Base-by-base conservation (phyloP, 1,140 invertebrate genomes). In the Rhopalosiphum maidis region DNA sequence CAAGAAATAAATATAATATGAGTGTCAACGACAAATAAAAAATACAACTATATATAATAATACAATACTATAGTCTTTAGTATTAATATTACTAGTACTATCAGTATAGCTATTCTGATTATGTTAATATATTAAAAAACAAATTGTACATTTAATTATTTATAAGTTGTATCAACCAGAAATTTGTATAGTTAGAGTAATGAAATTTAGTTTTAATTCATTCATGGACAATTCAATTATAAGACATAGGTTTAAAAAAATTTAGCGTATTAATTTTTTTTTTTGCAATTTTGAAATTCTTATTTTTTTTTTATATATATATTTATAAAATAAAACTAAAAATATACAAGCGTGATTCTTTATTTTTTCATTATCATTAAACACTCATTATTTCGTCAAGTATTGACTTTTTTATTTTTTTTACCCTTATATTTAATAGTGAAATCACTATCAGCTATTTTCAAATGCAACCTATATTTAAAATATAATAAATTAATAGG, bases 191-290 rank as follows among this genome's bases (percentile, higher is more conserved):
- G 60, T 15, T 35, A 77, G 4, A 35, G 60, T 77, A 77, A 77
- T 77, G 30, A 77, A n/a, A 77, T 77, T n/a, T 77, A n/a, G 60
- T 77, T 77, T 77, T 77, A 77, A 77, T n/a, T n/a, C n/a, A 77
- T 77, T n/a, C 60, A 77, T 77, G n/a, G 30, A n/a, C 30, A 77
- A 77, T n/a, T 77, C 60, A n/a, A 77, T 3, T n/a, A 15, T n/a
- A 18, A 1, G 15, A 77, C 60, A 22, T 4, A 77, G 2, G 3
- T 18, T n/a, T 30, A 1, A 18, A 77, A 25, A n/a, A 68, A 68
- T n/a, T n/a, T 68, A 11, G 30, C 3, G 30, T n/a, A n/a, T 68
- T n/a, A 11, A 68, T 60, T 68, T 30, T 60, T 68, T n/a, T 68
- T 11, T 60, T 30, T 68, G 7, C 11, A 46, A 46, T 68, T n/a